Percentiles rank a stretch among this genome's conserved stretches.
Conservation (phyloP, 2,113 vertebrate genomes). For the Pterocles gutturalis region DNA sequence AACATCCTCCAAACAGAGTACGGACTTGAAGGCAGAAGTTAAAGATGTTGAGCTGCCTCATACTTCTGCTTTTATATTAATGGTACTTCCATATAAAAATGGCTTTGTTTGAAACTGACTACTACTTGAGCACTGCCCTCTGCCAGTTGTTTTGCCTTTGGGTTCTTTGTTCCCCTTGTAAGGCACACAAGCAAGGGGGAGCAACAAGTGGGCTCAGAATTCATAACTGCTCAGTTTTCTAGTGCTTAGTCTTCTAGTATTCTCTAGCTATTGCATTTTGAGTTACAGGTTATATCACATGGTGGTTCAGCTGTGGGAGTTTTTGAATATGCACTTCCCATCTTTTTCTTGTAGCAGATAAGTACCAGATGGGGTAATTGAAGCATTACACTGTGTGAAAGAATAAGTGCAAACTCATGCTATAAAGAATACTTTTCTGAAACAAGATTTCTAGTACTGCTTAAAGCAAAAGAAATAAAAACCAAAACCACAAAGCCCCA, state of each 20-base stretch:
- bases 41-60: not conserved
- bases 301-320: not conserved
- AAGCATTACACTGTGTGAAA: not conserved
- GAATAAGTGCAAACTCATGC: not conserved
- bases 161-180: not conserved
- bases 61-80: not conserved
- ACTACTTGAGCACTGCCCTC: not conserved
- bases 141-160: not conserved
- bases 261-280: not conserved
- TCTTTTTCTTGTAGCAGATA: not conserved
- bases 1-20: not conserved
- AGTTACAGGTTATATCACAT: not conserved
- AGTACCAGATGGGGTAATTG: not conserved
- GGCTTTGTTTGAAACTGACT: not conserved
- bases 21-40: not conserved
- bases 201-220: not conserved
- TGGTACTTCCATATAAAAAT: not conserved
- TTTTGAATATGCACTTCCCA: not conserved
- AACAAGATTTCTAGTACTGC: not conserved
- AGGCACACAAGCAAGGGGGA: not conserved
- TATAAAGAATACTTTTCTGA: not conserved
- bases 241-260: not conserved
- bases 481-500: too few relatives aligned
- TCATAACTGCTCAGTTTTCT: not conserved
- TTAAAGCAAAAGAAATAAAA: not conserved